Percentiles rank a stretch among this genome's conserved stretches.
phyloP scores from a whole-genome alignment of 2,797 vertebrate genomes.

The Rhynchonycteris naso region DNA sequence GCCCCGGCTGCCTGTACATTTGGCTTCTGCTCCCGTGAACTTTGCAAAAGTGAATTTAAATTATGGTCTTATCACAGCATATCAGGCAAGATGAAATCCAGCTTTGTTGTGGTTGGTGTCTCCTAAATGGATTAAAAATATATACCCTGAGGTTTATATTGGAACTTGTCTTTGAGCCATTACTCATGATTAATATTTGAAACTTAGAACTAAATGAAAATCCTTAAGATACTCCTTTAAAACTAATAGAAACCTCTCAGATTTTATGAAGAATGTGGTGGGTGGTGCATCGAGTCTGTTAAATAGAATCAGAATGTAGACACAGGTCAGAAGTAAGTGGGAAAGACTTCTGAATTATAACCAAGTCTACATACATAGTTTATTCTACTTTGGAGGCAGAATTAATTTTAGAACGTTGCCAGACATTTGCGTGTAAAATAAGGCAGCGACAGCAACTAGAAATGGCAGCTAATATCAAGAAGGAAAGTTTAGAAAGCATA shows the following conservation, averaged over 20 bases:
- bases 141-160: slow-evolving; percentile 41
- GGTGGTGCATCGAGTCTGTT: slow-evolving; percentile 17
- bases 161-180: slow-evolving; percentile 50
- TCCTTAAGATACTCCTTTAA: slow-evolving; percentile 65
- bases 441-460: slow-evolving; percentile 7
- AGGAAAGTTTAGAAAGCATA: slow-evolving; percentile 9
- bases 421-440: slow-evolving; percentile 42
- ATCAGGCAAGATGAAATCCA: slow-evolving; percentile 69
- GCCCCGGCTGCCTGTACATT: slow-evolving; percentile 43
- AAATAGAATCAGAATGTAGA: slow-evolving; percentile 38
- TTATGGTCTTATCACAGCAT: slow-evolving; percentile 54
- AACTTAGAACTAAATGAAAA: slow-evolving; percentile 65
- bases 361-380: background rate
- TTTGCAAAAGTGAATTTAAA: slow-evolving; percentile 65
- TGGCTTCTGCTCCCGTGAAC: slow-evolving; percentile 66
- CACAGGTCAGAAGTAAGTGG: slow-evolving; percentile 54
- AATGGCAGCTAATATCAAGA: slow-evolving; percentile 11
- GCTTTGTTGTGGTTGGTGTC: slow-evolving; percentile 69
- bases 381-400: slow-evolving; percentile 61
- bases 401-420: slow-evolving; percentile 29
- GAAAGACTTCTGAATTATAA: slow-evolving; percentile 48
- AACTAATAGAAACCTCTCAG: slow-evolving; percentile 52
- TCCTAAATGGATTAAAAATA: slow-evolving; percentile 68
- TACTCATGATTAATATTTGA: slow-evolving; percentile 72
- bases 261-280: slow-evolving; percentile 50